phyloP scores from a whole-genome alignment of 2,888 invertebrate species.

The Cancer borealis region DNA sequence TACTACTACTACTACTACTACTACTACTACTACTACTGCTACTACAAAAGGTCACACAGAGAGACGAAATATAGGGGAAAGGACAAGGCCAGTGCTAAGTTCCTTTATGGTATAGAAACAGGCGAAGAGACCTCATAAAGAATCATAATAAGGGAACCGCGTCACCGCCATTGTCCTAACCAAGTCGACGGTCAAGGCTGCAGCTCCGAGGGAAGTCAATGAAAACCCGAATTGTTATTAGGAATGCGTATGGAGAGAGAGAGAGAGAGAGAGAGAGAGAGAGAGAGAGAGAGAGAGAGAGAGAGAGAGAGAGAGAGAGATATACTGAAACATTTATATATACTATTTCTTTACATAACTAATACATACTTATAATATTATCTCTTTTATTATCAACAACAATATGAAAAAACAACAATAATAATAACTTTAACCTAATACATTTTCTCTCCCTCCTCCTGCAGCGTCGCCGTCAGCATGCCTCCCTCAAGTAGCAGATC shows the following conservation, averaged over 20 bases:
- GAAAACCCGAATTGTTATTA: background rate
- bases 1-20: slow-evolving; percentile 3
- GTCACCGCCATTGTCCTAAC: background rate
- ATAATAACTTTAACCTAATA: background rate
- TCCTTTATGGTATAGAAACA: background rate
- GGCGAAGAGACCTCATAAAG: background rate
- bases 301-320: slow-evolving; percentile 32
- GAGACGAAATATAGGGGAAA: background rate
- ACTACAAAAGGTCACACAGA: background rate
- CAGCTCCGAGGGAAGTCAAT: background rate
- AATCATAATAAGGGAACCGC: background rate
- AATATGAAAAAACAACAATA: background rate
- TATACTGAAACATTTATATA: background rate
- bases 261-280: slow-evolving; percentile 45
- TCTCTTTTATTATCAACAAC: background rate
- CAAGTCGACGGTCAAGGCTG: slow-evolving; percentile 35
- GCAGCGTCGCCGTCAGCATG: background rate
- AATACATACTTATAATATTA: background rate
- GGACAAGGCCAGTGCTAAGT: background rate
- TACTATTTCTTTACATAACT: background rate
- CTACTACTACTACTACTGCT: slow-evolving; percentile 10
- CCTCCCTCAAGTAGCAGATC: background rate
- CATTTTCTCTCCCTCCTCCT: background rate
- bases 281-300: slow-evolving; percentile 35
- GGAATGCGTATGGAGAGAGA: background rate